Percentiles rank a stretch among this genome's conserved stretches.
phyloP scores from a whole-genome alignment of 2,888 invertebrate species.

The Phyllotreta striolata region DNA sequence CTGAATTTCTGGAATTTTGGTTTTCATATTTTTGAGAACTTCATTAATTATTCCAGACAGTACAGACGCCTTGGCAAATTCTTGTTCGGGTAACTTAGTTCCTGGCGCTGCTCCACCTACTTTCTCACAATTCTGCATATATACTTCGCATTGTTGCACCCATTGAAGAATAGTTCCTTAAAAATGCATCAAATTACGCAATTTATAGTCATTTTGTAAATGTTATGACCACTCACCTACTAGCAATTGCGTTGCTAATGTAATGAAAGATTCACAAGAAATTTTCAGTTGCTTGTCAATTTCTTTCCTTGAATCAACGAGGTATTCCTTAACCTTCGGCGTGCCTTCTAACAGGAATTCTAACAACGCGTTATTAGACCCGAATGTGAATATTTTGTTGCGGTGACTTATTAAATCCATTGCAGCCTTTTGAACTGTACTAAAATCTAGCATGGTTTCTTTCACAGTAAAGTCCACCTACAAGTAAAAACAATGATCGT shows the following conservation, averaged over 20 bases:
- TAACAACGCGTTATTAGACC: conserved; percentile 88
- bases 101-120: conserved; percentile 40
- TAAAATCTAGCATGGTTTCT: conserved; percentile 93
- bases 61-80: conserved; percentile 73
- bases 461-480: conserved; percentile 82
- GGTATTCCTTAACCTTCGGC: conserved; percentile 90
- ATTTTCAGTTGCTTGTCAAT: conserved; percentile 92
- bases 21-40: conserved; percentile 80
- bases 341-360: conserved; percentile 94
- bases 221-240: conserved; percentile 66
- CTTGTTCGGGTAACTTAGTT: conserved; percentile 54
- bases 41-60: conserved; percentile 78
- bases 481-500: conserved; percentile 7
- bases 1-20: conserved; percentile 81
- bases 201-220: not conserved
- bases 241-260: conserved; percentile 77
- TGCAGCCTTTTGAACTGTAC: conserved; percentile 88
- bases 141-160: conserved; percentile 63
- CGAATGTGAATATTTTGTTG: conserved; percentile 79
- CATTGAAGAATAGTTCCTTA: conserved; percentile 42
- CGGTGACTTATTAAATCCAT: conserved; percentile 78
- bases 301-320: conserved; percentile 94
- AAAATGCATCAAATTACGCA: conserved; percentile 13
- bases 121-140: conserved; percentile 42
- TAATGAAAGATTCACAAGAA: conserved; percentile 89